A percentile compares a stretch with the other conserved stretches of the same genome.
These are phyloP conservation scores for Cranoglanis bouderius DNA, from an alignment of 2,113 vertebrate species.

Conservation along the genomic window DNA sequence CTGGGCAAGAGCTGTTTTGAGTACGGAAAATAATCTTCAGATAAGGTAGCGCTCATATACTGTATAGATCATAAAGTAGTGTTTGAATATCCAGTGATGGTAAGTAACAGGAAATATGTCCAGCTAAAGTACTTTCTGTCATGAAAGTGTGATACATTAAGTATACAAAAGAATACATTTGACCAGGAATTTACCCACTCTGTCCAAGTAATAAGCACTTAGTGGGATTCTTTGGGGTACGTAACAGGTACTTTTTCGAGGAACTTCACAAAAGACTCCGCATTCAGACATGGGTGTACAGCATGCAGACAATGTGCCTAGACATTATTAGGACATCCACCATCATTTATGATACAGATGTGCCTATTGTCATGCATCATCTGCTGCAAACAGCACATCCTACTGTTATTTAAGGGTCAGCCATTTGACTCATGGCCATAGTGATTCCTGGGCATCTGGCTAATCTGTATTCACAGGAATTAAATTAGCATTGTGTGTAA, in stretches of 20 bases:
- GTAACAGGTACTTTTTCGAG: conserved; percentile 56
- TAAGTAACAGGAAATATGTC: conserved; percentile 28
- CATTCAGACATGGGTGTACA: conserved; percentile 51
- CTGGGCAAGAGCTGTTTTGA: not conserved
- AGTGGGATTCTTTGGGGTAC: conserved; percentile 61
- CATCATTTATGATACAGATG: conserved; percentile 46
- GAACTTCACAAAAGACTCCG: conserved; percentile 52
- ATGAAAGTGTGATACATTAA: conserved; percentile 56
- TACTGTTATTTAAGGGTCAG: conserved; percentile 21
- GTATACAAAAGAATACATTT: conserved; percentile 63
- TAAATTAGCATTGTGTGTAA: not conserved
- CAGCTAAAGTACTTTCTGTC: conserved; percentile 30
- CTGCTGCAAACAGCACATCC: conserved; percentile 14
- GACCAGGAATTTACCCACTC: conserved; percentile 46
- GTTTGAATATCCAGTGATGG: not conserved
- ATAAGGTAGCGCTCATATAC: not conserved
- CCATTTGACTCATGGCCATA: conserved; percentile 14
- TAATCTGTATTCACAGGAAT: not conserved
- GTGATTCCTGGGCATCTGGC: conserved; percentile 9
- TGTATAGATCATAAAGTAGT: not conserved
- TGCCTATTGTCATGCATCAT: conserved; percentile 34
- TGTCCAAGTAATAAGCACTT: conserved; percentile 61
- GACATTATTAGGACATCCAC: not conserved
- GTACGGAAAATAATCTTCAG: not conserved
- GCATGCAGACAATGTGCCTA: conserved; percentile 29